Percentiles rank a stretch among this genome's conserved stretches.
Conservation (phyloP, 2,113 vertebrate genomes). For the Oncorhynchus masou region DNA sequence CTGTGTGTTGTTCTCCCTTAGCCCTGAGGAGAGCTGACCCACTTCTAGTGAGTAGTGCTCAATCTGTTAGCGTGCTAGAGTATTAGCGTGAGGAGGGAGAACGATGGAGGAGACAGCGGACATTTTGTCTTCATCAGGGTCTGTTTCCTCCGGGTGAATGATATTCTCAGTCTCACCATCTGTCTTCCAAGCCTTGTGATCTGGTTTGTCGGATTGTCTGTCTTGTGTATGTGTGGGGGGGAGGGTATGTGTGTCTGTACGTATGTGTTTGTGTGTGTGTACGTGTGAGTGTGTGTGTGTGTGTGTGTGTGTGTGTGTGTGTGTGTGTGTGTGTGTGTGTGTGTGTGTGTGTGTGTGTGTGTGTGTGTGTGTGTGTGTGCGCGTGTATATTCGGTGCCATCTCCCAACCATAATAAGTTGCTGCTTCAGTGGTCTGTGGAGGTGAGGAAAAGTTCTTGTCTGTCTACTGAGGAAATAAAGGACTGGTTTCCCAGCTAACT, state of each 20-base stretch:
- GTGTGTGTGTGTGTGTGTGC: slow-evolving; percentile 8
- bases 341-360: neutral
- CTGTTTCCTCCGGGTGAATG: slow-evolving; percentile 7
- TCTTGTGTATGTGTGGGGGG: neutral
- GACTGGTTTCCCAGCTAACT: neutral
- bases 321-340: neutral
- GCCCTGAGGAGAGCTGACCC: slow-evolving; percentile 60
- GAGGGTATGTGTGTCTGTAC: neutral
- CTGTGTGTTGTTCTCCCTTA: slow-evolving; percentile 49
- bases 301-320: neutral
- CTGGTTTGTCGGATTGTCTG: neutral
- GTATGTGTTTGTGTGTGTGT: neutral
- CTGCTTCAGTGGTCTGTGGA: neutral
- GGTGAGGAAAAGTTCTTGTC: neutral
- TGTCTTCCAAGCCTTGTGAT: slow-evolving; percentile 3
- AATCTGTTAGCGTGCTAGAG: slow-evolving; percentile 12
- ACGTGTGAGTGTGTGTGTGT: neutral
- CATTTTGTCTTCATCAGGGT: slow-evolving; percentile 4
- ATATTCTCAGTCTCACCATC: neutral
- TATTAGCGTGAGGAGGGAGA: neutral
- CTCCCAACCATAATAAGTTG: neutral
- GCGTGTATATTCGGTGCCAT: neutral
- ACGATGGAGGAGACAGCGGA: neutral
- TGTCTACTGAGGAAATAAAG: neutral
- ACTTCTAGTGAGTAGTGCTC: slow-evolving; percentile 42